Percentiles rank a stretch among this genome's conserved stretches.
Evolutionary conservation across 1,140 invertebrate genomes (phyloP).

Genomic region (Calosoma granatense): DNA sequence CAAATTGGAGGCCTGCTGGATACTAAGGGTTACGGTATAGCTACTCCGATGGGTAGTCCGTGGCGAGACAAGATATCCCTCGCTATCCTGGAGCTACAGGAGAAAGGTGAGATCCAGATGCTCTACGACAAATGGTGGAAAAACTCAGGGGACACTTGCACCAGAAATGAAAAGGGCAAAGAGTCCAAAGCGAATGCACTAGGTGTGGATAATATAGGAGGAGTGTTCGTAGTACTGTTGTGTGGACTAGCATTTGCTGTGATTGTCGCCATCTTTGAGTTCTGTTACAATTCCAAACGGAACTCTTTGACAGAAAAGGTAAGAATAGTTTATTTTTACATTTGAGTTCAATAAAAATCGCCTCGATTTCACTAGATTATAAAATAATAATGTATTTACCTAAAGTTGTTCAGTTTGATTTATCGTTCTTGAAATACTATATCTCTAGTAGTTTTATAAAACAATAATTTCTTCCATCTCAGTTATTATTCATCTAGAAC

Average conservation of each 20-base stretch:
- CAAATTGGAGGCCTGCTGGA: slow-evolving; percentile 84
- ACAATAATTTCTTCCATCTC: too few species aligned
- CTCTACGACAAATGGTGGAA: slow-evolving; percentile 94
- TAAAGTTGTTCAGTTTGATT: too few species aligned
- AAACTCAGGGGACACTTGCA: slow-evolving; percentile 85
- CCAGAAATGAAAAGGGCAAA: slow-evolving; percentile 73
- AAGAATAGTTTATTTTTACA: slow-evolving; percentile 26
- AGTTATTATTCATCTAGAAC: too few species aligned
- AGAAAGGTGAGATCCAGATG: slow-evolving; percentile 91
- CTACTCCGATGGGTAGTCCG: slow-evolving; percentile 81
- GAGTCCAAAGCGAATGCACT: slow-evolving; percentile 68
- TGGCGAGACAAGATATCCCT: slow-evolving; percentile 93
- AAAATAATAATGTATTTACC: too few species aligned
- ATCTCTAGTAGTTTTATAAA: too few species aligned
- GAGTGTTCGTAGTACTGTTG: slow-evolving; percentile 87
- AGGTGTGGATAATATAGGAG: slow-evolving; percentile 84
- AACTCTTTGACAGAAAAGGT: slow-evolving; percentile 57
- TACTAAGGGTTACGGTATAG: slow-evolving; percentile 50
- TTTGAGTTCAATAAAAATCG: too few species aligned
- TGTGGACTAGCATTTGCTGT: slow-evolving; percentile 65
- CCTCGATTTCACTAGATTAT: too few species aligned
- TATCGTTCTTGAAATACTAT: too few species aligned
- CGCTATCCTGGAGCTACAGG: slow-evolving; percentile 89
- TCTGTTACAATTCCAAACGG: slow-evolving; percentile 69
- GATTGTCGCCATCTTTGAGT: slow-evolving; percentile 67